phyloP scores from a whole-genome alignment of 2,113 vertebrate genomes.

The Antennarius striatus region DNA sequence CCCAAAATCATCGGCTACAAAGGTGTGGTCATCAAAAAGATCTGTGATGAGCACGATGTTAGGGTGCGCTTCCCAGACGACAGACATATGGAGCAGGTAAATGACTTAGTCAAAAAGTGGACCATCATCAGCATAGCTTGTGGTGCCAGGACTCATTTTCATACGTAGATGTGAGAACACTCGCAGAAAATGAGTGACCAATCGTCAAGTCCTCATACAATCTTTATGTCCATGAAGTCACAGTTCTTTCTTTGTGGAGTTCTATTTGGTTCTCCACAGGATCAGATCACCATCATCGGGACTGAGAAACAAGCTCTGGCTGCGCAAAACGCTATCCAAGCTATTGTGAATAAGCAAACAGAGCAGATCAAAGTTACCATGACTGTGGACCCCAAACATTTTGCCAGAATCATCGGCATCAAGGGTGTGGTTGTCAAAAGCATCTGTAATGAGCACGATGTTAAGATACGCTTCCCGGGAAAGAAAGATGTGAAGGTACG shows the following conservation, averaged over 20 bases:
- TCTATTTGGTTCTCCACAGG: slow-evolving; percentile 71
- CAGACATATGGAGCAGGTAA: slow-evolving; percentile 94
- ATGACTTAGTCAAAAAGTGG: no score
- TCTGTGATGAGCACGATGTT: slow-evolving; percentile 93
- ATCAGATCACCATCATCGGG: slow-evolving; percentile 96
- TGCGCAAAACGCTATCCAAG: slow-evolving; percentile 92
- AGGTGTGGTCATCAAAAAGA: slow-evolving; percentile 93
- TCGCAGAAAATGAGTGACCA: no score
- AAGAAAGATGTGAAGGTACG: slow-evolving; percentile 96
- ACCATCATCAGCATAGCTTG: no score
- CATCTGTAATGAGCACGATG: slow-evolving; percentile 93
- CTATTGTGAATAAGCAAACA: slow-evolving; percentile 87
- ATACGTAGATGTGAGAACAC: no score
- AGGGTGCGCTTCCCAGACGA: slow-evolving; percentile 98
- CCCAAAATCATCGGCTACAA: slow-evolving; percentile 98
- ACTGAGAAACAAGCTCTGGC: slow-evolving; percentile 93
- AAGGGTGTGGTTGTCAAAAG: slow-evolving; percentile 96
- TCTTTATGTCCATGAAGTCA: no score
- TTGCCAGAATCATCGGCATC: slow-evolving; percentile 97
- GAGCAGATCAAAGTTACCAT: slow-evolving; percentile 86
- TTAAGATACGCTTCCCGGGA: slow-evolving; percentile 97
- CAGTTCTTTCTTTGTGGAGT: no score
- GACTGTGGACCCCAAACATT: slow-evolving; percentile 96
- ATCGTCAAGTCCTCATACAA: no score
- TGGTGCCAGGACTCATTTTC: no score